A percentile compares a stretch with the other conserved stretches of the same genome.
These are phyloP conservation scores for Clupea harengus DNA, from an alignment of 2,113 vertebrate genomes.

Conservation along the genomic window DNA sequence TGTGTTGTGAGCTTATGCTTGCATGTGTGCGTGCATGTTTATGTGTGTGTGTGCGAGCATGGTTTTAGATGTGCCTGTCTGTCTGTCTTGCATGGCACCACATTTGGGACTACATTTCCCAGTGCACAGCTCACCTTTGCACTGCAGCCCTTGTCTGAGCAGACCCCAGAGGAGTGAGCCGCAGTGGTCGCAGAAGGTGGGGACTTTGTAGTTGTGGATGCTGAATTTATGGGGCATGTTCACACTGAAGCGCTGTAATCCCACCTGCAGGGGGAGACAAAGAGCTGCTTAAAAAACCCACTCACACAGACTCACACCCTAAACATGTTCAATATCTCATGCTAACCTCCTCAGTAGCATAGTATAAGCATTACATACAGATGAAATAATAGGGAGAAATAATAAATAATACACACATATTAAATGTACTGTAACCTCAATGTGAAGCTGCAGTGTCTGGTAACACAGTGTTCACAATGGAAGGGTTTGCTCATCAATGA, in stretches of 20 bases:
- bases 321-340: background rate
- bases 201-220: conserved; percentile 97
- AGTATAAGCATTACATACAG: too few relatives aligned
- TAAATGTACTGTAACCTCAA: too few relatives aligned
- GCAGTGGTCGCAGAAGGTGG: conserved; percentile 96
- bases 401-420: too few relatives aligned
- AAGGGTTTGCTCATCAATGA: too few relatives aligned
- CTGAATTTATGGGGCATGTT: conserved; percentile 96
- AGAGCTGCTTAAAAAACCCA: conserved; percentile 42
- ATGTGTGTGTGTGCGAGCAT: background rate
- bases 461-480: too few relatives aligned
- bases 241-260: conserved; percentile 93
- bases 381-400: too few relatives aligned
- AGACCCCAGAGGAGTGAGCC: conserved; percentile 94
- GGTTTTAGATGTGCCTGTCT: background rate
- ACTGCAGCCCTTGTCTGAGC: conserved; percentile 92
- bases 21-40: background rate
- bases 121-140: conserved; percentile 81
- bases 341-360: background rate
- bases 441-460: too few relatives aligned
- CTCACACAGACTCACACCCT: background rate
- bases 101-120: conserved; percentile 20
- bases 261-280: conserved; percentile 72
- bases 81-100: background rate
- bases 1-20: background rate